Percentiles rank a stretch among this genome's conserved stretches.
Conservation (phyloP, 2,797 vertebrate genomes). For the Chloroceryle amazona region DNA sequence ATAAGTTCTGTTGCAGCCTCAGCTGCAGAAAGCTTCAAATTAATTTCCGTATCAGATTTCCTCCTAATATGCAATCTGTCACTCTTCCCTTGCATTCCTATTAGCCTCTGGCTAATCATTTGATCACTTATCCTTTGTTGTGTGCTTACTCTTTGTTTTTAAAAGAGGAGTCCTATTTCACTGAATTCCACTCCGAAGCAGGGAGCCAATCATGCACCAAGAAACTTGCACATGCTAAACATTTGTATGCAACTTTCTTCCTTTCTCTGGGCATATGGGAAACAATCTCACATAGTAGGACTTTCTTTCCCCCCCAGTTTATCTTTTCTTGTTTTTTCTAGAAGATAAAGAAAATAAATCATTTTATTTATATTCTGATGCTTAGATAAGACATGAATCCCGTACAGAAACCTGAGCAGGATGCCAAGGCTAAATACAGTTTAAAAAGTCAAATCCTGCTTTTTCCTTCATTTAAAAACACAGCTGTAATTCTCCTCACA, state of each 20-base stretch:
- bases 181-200: slow-evolving; percentile 64
- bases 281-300: not conserved
- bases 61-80: slow-evolving; percentile 79
- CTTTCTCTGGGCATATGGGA: not conserved
- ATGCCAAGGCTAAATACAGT: not conserved
- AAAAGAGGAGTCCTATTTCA: slow-evolving; percentile 77
- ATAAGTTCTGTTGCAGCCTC: slow-evolving; percentile 56
- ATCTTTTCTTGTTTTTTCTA: not conserved
- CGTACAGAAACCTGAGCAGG: not conserved
- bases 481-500: not conserved
- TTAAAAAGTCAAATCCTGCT: slow-evolving; percentile 26
- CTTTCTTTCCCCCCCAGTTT: not conserved
- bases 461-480: not conserved
- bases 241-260: slow-evolving; percentile 42
- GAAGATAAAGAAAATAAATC: not conserved
- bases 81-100: slow-evolving; percentile 77
- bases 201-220: slow-evolving; percentile 52
- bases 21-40: slow-evolving; percentile 71
- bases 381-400: not conserved
- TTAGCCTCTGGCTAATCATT: slow-evolving; percentile 83
- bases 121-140: slow-evolving; percentile 78
- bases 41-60: slow-evolving; percentile 81
- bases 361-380: slow-evolving; percentile 18
- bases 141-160: slow-evolving; percentile 76
- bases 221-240: slow-evolving; percentile 58